Evolutionary conservation across 2,888 invertebrate genomes (phyloP), one percentile per base, ranked within the genome.

Genomic region (Cyclophora albipunctata): DNA sequence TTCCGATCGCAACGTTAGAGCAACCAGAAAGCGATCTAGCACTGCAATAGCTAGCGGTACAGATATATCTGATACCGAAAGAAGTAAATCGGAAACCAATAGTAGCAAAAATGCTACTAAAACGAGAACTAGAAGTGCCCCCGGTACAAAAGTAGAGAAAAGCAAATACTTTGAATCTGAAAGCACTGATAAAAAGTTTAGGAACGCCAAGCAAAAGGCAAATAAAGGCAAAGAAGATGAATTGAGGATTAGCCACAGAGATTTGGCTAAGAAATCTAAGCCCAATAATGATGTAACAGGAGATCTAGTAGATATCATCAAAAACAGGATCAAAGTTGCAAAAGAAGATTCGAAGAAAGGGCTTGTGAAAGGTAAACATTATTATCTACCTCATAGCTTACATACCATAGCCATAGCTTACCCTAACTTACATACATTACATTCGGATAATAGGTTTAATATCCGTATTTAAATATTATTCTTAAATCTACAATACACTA

Each of bases 231-330:
- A 62, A 50, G 75, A 80, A 66, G 78, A 81, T 50, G 61, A 66
- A 35, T 67, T 73, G 52, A 80, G 87, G 69, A 70, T 86, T 2
- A 86, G 80, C 56, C 87, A 88, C 57, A 81, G 66, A 71, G 85
- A 87, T 66, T 59, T 87, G 40, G 47, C 51, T 3, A 81, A 71
- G 63, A 73, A 64, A 67, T 43, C 50, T 44, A 73, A 71, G 48
- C 42, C 62, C 40, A 79, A 77, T 54, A 76, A 69, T 56, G 81
- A 91, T 74, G 83, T 91, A 3, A 84, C 77, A 46, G 73, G 71
- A 45, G 90, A 91, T 61, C 80, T 91, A 37, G 75, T 90, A n/a
- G 68, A 78, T 50, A 78, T 92, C 47, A 78, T 91, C 45, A 90
- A 90, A 67, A 75, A 69, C 42, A 78, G 89, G 55, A 85, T 91